Evolutionary conservation across 1,140 invertebrate species (phyloP).

Genomic region (Ctenoplectra terminalis): DNA sequence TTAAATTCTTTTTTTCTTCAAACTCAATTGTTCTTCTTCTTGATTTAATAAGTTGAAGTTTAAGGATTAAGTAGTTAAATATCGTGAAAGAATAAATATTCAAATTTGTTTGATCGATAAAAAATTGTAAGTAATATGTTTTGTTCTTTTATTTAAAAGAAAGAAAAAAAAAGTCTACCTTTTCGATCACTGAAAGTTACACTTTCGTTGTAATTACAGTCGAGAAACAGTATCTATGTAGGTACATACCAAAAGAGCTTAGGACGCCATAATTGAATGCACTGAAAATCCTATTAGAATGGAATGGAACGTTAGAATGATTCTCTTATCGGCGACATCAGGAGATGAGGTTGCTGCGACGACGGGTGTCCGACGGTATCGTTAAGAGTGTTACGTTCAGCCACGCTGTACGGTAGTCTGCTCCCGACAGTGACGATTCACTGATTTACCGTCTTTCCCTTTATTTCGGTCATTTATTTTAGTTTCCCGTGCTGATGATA

Average conservation of each 20-base stretch:
- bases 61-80: too few relatives aligned
- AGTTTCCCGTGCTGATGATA: background rate
- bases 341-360: conserved; percentile 23
- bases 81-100: too few relatives aligned
- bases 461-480: background rate
- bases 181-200: background rate
- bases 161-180: background rate
- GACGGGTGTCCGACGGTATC: conserved; percentile 44
- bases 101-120: too few relatives aligned
- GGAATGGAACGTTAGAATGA: conserved; percentile 10
- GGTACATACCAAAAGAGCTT: background rate
- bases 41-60: too few relatives aligned
- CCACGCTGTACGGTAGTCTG: conserved; percentile 25
- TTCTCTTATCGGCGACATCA: conserved; percentile 58
- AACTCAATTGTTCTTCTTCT: too few relatives aligned
- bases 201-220: background rate
- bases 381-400: conserved; percentile 49
- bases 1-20: background rate
- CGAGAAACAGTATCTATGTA: background rate
- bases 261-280: background rate
- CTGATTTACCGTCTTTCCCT: background rate
- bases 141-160: background rate
- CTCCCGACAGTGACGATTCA: conserved; percentile 8
- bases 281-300: background rate
- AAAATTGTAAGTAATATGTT: background rate